phyloP scores from a whole-genome alignment of 2,113 vertebrate genomes.

The Myocastor coypus region DNA sequence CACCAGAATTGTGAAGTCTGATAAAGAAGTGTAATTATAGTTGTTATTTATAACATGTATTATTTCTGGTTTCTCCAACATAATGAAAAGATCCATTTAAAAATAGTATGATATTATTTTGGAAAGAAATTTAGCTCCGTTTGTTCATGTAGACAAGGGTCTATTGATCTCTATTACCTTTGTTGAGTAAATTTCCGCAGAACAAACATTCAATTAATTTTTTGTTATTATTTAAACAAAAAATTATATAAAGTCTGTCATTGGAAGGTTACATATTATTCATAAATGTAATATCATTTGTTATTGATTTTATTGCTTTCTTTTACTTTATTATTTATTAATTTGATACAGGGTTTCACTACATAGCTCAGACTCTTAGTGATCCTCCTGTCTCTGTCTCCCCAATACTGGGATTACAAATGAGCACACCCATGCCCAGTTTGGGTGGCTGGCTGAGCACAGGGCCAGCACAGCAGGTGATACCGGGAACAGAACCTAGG shows the following conservation, averaged over 20 bases:
- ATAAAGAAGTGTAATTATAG: neutral
- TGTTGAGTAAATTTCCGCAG: neutral
- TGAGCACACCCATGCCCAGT: too few relatives aligned
- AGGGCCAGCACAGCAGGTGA: too few relatives aligned
- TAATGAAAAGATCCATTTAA: neutral
- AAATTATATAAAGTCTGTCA: neutral
- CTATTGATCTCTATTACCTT: neutral
- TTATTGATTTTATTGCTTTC: neutral
- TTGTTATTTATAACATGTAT: neutral
- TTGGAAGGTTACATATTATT: neutral
- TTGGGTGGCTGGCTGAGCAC: too few relatives aligned
- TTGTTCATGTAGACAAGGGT: neutral
- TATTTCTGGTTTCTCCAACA: neutral
- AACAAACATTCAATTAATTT: constrained; percentile 3
- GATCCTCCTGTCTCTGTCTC: too few relatives aligned
- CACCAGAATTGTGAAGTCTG: neutral
- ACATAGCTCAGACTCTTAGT: too few relatives aligned
- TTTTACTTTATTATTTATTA: neutral
- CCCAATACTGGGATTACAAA: too few relatives aligned
- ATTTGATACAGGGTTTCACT: too few relatives aligned
- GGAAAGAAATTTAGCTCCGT: neutral
- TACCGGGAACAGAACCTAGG: too few relatives aligned
- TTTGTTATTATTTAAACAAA: neutral
- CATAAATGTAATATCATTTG: neutral
- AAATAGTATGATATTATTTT: constrained; percentile 16